phyloP scores from a whole-genome alignment of 2,113 vertebrate species.

The Anthoscopus minutus region DNA sequence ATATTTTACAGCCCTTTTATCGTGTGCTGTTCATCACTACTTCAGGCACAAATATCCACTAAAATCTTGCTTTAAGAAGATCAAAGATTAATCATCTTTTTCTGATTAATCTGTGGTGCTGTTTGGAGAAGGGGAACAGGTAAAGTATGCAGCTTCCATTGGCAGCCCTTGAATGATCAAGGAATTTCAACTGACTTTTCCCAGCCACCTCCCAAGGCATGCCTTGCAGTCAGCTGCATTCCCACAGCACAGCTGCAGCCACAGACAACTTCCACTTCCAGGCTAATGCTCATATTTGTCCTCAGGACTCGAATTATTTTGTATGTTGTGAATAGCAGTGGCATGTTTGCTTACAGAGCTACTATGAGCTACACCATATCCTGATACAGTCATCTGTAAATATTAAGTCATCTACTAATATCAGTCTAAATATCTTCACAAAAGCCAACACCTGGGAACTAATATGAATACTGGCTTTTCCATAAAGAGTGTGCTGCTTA shows the following conservation, averaged over 20 bases:
- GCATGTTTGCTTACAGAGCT: background rate
- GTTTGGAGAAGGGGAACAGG: background rate
- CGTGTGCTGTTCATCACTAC: background rate
- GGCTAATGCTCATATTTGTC: background rate
- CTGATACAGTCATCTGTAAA: background rate
- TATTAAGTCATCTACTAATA: background rate
- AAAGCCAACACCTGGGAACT: background rate
- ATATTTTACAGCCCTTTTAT: background rate
- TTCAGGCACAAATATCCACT: background rate
- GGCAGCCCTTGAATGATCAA: background rate
- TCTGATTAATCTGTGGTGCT: background rate
- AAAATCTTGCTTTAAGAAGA: background rate
- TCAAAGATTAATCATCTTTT: background rate
- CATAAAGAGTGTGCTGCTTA: background rate
- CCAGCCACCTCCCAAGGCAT: background rate
- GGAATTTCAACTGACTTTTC: background rate
- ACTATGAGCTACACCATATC: background rate
- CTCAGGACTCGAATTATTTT: background rate
- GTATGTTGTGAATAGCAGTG: background rate
- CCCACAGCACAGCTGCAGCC: background rate
- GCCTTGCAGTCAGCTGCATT: background rate
- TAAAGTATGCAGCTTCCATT: background rate
- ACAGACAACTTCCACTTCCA: background rate
- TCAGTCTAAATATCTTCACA: background rate
- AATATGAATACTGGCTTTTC: background rate